Evolutionary conservation across 2,797 vertebrate species (phyloP).

Genomic region (Novumbra hubbsi): DNA sequence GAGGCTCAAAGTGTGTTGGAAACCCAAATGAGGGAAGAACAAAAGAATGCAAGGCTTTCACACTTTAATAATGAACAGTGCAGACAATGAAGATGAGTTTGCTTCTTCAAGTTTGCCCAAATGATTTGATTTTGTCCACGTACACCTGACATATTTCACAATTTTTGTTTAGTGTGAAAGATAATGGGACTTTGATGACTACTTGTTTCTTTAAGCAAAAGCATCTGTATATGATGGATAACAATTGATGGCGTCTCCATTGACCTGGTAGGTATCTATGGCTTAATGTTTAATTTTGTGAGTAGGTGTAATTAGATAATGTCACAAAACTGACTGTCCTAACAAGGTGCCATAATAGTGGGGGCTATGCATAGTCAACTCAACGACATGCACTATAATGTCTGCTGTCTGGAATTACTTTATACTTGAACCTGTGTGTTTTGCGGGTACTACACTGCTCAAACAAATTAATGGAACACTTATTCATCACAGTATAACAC

Average conservation of each 20-base stretch:
- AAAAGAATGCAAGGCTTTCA: conserved; percentile 39
- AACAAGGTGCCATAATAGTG: too few relatives aligned
- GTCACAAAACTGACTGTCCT: too few relatives aligned
- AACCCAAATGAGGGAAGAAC: conserved; percentile 43
- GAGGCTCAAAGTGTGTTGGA: conserved; percentile 53
- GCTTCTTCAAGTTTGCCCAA: conserved; percentile 34
- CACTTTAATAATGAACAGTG: conserved; percentile 47
- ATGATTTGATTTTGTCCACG: conserved; percentile 20
- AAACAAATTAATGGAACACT: too few relatives aligned
- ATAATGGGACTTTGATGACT: conserved; percentile 10
- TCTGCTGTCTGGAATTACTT: too few relatives aligned
- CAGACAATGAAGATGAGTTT: conserved; percentile 39
- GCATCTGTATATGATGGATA: not conserved
- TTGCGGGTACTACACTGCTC: too few relatives aligned
- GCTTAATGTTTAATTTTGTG: conserved; percentile 1
- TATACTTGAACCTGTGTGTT: too few relatives aligned
- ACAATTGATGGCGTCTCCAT: conserved; percentile 6
- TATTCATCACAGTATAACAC: too few relatives aligned
- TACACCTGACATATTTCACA: conserved; percentile 46
- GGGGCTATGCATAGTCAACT: too few relatives aligned
- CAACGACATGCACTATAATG: too few relatives aligned
- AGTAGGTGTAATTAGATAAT: too few relatives aligned
- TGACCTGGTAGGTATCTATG: not conserved
- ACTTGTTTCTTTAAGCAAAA: conserved; percentile 2
- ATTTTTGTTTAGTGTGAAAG: conserved; percentile 51